phyloP scores from a whole-genome alignment of 2,113 vertebrate genomes.

The Naja naja region DNA sequence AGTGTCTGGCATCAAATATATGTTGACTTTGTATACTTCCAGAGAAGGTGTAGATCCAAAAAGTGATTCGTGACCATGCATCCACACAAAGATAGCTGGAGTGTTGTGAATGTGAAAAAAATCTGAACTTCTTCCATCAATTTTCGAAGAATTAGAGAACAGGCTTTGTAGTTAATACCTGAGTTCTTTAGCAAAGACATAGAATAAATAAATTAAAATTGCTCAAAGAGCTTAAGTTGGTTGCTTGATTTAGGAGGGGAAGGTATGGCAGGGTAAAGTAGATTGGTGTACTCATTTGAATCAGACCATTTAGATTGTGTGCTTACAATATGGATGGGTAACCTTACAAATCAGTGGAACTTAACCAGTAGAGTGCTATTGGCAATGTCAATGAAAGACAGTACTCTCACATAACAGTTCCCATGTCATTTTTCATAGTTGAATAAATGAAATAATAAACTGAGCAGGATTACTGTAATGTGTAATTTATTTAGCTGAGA shows the following conservation, averaged over 20 bases:
- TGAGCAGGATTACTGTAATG: neutral
- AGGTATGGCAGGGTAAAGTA: neutral
- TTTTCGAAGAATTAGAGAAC: neutral
- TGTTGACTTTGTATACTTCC: neutral
- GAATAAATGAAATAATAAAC: neutral
- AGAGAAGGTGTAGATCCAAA: neutral
- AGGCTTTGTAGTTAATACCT: neutral
- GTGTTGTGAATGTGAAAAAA: neutral
- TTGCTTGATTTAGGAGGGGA: neutral
- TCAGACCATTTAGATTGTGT: neutral
- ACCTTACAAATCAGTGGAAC: neutral
- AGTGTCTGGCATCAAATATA: neutral
- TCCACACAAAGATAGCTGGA: neutral
- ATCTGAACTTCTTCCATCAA: neutral
- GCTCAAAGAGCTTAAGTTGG: neutral
- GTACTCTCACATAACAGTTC: neutral
- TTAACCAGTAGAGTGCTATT: neutral
- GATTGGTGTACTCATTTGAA: neutral
- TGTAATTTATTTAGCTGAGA: neutral
- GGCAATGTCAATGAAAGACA: neutral
- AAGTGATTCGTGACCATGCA: neutral
- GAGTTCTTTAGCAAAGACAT: neutral
- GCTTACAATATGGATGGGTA: neutral
- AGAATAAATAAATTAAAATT: neutral
- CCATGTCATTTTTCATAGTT: neutral